These are phyloP conservation scores for Madoqua kirkii DNA, from an alignment of 2,113 vertebrate species.

Conservation along the genomic window DNA sequence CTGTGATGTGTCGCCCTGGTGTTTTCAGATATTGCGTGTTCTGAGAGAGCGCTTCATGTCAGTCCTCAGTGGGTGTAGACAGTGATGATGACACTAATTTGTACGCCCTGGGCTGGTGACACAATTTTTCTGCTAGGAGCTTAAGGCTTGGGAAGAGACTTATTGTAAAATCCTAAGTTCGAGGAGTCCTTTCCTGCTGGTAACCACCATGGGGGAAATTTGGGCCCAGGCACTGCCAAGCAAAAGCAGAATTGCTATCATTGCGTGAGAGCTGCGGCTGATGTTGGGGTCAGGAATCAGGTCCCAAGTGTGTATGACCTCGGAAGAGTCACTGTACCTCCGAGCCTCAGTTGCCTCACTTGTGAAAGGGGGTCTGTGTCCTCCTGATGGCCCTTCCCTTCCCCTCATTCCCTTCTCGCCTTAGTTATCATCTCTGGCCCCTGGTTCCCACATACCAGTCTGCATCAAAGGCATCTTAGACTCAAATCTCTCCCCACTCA, in stretches of 20 bases:
- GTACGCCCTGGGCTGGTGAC: background rate
- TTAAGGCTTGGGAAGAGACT: background rate
- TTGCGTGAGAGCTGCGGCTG: background rate
- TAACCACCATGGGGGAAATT: background rate
- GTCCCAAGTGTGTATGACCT: background rate
- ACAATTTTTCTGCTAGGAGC: background rate
- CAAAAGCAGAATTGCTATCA: background rate
- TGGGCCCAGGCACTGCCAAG: background rate
- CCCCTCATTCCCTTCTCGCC: background rate
- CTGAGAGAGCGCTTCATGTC: background rate
- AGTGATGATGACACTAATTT: background rate
- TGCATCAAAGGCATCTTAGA: background rate
- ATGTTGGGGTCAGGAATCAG: background rate
- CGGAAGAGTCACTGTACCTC: background rate
- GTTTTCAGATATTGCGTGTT: background rate
- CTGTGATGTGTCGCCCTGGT: background rate
- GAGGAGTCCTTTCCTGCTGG: background rate
- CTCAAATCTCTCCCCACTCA: background rate
- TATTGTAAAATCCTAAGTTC: background rate
- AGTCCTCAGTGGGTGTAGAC: slow-evolving; percentile 1
- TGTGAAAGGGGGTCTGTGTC: background rate
- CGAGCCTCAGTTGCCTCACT: background rate
- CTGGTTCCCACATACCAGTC: no score
- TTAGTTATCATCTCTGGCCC: background rate
- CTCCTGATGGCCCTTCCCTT: background rate